phyloP scores from a whole-genome alignment of 2,797 vertebrate genomes.

The Chelon labrosus region DNA sequence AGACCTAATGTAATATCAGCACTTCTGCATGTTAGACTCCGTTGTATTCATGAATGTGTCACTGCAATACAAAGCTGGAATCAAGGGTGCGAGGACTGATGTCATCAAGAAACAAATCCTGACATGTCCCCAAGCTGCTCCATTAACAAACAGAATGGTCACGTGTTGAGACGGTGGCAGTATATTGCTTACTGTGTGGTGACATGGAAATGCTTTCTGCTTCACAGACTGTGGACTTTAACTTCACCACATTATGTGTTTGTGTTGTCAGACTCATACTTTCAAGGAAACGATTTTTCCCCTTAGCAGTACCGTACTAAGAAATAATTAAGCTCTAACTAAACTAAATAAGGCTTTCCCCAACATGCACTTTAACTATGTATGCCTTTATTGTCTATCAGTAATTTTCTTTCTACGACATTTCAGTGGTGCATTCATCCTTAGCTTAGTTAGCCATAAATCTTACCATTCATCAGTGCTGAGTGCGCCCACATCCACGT shows the following conservation, averaged over 20 bases:
- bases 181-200: background rate
- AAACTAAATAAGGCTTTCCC: background rate
- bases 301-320: too few species aligned
- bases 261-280: background rate
- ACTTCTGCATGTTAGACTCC: background rate
- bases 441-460: slow-evolving; percentile 52
- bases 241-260: background rate
- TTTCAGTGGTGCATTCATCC: slow-evolving; percentile 22
- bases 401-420: slow-evolving; percentile 31
- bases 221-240: slow-evolving; percentile 41
- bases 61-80: slow-evolving; percentile 10
- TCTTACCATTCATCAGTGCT: slow-evolving; percentile 48
- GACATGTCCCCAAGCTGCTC: slow-evolving; percentile 50
- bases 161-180: slow-evolving; percentile 47
- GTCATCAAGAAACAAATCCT: slow-evolving; percentile 56
- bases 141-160: slow-evolving; percentile 40
- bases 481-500: slow-evolving; percentile 49
- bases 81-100: slow-evolving; percentile 50
- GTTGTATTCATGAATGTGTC: background rate
- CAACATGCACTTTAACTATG: background rate
- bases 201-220: background rate
- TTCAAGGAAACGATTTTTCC: slow-evolving; percentile 12
- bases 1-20: background rate
- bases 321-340: too few species aligned
- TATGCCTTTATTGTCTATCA: background rate